Percentiles rank a stretch among this genome's conserved stretches.
Evolutionary conservation across 2,888 invertebrate species (phyloP).

Genomic region (Apamea sordens): DNA sequence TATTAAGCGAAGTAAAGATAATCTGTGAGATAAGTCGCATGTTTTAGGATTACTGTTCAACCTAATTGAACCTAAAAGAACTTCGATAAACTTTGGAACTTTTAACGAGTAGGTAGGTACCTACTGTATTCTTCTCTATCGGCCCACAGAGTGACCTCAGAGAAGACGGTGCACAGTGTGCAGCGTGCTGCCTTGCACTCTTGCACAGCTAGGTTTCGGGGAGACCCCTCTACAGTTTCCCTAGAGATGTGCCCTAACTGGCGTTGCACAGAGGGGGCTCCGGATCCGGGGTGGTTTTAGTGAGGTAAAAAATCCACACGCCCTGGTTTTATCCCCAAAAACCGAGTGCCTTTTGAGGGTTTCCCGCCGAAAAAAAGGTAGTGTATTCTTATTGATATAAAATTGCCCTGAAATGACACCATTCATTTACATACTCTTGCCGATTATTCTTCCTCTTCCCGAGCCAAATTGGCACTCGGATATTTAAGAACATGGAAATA

Average conservation of each 20-base stretch:
- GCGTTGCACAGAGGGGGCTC: too few species aligned
- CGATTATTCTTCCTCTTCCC: constrained; percentile 41
- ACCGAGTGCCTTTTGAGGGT: too few species aligned
- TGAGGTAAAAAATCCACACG: too few species aligned
- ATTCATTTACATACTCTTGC: not conserved
- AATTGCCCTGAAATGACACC: not conserved
- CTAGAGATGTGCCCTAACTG: too few species aligned
- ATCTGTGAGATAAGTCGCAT: not conserved
- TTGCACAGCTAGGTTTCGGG: too few species aligned
- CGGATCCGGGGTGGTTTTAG: too few species aligned
- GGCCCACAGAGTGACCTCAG: too few species aligned
- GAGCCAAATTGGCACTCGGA: not conserved
- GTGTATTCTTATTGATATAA: not conserved
- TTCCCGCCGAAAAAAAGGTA: too few species aligned
- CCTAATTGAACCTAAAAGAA: not conserved
- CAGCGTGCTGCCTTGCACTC: too few species aligned
- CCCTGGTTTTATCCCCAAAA: too few species aligned
- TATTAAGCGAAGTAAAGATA: not conserved
- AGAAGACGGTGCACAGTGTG: too few species aligned
- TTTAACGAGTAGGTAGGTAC: not conserved
- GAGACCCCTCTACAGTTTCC: too few species aligned
- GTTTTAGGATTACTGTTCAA: not conserved
- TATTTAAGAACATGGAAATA: constrained; percentile 44
- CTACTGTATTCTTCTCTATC: not conserved
- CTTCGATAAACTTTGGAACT: not conserved